These are phyloP conservation scores for Danaus chrysippus DNA, from an alignment of 2,888 invertebrate species.

Conservation along the genomic window DNA sequence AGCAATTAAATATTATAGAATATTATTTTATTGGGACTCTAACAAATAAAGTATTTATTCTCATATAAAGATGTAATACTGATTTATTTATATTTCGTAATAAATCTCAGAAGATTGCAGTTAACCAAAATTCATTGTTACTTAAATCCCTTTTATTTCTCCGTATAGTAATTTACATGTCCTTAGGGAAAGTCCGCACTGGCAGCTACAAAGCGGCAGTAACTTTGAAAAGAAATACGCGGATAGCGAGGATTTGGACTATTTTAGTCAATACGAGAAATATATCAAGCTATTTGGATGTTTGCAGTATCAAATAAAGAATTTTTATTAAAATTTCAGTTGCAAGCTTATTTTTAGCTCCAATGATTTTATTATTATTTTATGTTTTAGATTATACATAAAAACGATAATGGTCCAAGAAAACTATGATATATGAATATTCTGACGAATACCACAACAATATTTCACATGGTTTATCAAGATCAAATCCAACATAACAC, in stretches of 20 bases:
- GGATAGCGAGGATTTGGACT: not conserved
- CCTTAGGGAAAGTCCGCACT: not conserved
- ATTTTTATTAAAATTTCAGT: no score
- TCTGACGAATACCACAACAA: no score
- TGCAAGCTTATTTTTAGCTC: no score
- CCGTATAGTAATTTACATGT: not conserved
- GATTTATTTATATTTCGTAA: not conserved
- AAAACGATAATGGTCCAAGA: not conserved
- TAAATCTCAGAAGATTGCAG: constrained; percentile 2
- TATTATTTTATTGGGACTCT: no score
- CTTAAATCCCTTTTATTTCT: not conserved
- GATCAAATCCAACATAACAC: no score
- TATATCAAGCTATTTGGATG: no score
- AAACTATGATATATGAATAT: no score
- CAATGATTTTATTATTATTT: not conserved
- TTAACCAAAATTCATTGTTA: not conserved
- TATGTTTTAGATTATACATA: no score
- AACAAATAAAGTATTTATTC: no score
- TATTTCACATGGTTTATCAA: no score
- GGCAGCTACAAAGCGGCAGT: not conserved
- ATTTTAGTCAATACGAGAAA: not conserved
- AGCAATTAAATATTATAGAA: no score
- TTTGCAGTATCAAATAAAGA: no score
- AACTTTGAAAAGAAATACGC: not conserved
- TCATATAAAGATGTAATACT: not conserved